Conservation (phyloP, 2,113 vertebrate genomes). For the Dasyurus viverrinus region DNA sequence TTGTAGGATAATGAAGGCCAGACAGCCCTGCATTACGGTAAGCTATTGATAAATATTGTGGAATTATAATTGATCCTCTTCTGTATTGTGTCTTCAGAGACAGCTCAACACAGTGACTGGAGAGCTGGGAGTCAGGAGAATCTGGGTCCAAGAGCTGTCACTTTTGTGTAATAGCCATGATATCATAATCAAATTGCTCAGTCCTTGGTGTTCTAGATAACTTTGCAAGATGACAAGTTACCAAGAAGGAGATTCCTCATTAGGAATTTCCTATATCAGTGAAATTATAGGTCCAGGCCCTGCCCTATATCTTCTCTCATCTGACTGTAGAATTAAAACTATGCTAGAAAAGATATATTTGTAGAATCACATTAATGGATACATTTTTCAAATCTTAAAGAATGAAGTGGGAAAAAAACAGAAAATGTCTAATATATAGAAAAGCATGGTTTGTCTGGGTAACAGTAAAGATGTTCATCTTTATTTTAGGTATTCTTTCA, state of each 20-base stretch:
- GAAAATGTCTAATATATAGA: background rate
- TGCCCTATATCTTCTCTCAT: background rate
- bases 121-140: background rate
- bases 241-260: background rate
- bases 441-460: background rate
- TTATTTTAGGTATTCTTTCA: background rate
- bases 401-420: background rate
- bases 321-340: background rate
- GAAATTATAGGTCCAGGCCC: background rate
- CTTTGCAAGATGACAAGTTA: background rate
- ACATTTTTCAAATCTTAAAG: background rate
- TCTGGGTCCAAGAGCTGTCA: background rate
- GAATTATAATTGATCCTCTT: conserved; percentile 36
- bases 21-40: conserved; percentile 98
- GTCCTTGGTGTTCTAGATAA: background rate
- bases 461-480: background rate
- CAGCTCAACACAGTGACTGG: background rate
- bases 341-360: background rate
- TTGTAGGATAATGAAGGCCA: conserved; percentile 97
- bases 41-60: conserved; percentile 78
- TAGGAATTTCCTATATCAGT: background rate
- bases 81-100: conserved; percentile 25
- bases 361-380: background rate
- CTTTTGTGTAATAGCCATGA: background rate
- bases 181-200: background rate